Conservation (phyloP, 23 tunicate species). For the Clavelina lepadiformis region DNA sequence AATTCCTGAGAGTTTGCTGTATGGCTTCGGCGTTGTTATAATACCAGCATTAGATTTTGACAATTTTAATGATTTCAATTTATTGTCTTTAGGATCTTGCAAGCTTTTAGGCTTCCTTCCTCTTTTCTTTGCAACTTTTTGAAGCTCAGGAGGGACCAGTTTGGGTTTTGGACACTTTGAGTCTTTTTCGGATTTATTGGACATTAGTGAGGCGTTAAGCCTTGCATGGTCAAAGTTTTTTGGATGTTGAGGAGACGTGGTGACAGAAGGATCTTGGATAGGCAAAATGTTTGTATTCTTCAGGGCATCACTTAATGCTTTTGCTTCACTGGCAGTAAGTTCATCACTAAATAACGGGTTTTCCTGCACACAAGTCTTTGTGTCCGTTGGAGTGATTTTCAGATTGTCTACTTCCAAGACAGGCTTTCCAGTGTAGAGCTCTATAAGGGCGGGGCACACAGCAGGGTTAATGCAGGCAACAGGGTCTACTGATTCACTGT, state of each 20-base stretch:
- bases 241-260: not conserved
- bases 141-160: not conserved
- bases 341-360: slow-evolving; percentile 23
- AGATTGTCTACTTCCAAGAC: not conserved
- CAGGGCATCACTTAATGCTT: not conserved
- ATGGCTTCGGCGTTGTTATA: not conserved
- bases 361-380: not conserved
- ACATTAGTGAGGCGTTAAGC: not conserved
- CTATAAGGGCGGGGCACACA: no score
- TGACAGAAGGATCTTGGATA: not conserved
- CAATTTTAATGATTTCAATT: no score
- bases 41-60: no score
- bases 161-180: no score
- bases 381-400: not conserved
- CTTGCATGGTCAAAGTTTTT: not conserved
- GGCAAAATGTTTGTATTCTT: not conserved
- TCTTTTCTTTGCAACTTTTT: slow-evolving; percentile 2
- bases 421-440: slow-evolving; percentile 28
- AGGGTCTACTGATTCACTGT: no score
- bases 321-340: slow-evolving; percentile 43
- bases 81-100: no score
- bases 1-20: no score
- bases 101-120: slow-evolving; percentile 9
- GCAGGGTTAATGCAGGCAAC: no score
- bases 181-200: not conserved